phyloP scores from a whole-genome alignment of 2,888 invertebrate genomes.

The Copidosoma aretas region DNA sequence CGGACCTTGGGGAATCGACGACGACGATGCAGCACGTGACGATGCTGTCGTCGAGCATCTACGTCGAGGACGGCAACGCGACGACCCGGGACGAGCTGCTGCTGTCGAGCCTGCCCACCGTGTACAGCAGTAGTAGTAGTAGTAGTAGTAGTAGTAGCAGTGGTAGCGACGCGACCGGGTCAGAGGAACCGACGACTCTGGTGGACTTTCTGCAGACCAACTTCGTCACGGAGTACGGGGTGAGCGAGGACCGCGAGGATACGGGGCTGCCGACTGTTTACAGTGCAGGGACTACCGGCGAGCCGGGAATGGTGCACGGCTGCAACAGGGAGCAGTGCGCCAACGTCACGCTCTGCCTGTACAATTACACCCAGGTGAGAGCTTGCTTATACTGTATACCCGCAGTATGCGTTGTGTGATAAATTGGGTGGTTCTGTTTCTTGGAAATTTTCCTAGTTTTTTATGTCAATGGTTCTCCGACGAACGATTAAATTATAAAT shows the following conservation, averaged over 20 bases:
- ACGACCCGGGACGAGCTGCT: neutral
- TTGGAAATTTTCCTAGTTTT: no score
- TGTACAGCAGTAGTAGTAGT: neutral
- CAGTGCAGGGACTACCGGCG: conserved; percentile 17
- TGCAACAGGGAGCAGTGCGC: conserved; percentile 46
- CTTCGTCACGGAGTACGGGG: conserved; percentile 31
- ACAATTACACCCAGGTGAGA: conserved; percentile 40
- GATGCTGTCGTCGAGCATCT: conserved; percentile 20
- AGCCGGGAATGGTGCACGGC: neutral
- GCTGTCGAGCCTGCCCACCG: no score
- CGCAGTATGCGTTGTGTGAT: no score
- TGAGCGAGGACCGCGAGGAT: neutral
- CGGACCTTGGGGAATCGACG: no score
- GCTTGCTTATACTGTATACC: no score
- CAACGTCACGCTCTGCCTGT: conserved; percentile 41
- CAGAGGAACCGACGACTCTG: conserved; percentile 32
- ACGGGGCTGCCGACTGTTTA: neutral
- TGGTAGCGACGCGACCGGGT: no score
- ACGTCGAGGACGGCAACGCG: neutral
- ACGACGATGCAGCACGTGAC: neutral
- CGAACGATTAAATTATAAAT: no score
- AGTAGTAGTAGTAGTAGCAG: no score
- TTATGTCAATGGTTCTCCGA: no score
- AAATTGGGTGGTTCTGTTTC: no score
- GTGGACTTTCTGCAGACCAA: conserved; percentile 48